Evolutionary conservation across 2,888 invertebrate genomes (phyloP).

Genomic region (Lepidochitona cinerea): DNA sequence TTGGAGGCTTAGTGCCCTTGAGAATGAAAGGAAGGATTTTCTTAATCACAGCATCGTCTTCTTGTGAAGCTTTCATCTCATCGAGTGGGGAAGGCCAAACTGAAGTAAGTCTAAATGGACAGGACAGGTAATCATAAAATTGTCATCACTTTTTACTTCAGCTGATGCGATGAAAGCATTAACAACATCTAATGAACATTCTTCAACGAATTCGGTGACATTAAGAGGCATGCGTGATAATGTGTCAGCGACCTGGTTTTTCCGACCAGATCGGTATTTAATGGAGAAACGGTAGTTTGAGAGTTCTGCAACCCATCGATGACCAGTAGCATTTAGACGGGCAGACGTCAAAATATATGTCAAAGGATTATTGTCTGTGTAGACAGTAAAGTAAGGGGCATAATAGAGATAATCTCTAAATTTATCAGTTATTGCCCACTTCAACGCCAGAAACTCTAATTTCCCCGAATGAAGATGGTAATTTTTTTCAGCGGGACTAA

Average conservation of each 20-base stretch:
- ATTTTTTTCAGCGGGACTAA: conserved; percentile 14
- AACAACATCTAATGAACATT: neutral
- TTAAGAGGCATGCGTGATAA: conserved; percentile 10
- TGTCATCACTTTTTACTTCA: neutral
- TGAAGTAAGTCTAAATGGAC: neutral
- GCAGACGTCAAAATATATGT: conserved; percentile 19
- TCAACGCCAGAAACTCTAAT: conserved; percentile 22
- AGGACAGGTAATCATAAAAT: neutral
- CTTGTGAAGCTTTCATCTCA: neutral
- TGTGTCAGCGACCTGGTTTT: conserved; percentile 17
- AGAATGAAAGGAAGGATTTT: neutral
- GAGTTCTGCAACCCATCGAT: conserved; percentile 20
- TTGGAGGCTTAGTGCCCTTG: neutral
- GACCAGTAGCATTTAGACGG: conserved; percentile 20
- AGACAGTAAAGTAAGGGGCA: neutral
- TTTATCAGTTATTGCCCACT: conserved; percentile 23
- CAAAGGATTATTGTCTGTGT: conserved; percentile 15
- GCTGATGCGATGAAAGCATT: neutral
- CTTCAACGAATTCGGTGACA: neutral
- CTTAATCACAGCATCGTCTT: neutral
- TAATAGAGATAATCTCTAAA: conserved; percentile 20
- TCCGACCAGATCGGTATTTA: conserved; percentile 9
- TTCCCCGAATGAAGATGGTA: conserved; percentile 14
- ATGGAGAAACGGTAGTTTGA: conserved; percentile 13
- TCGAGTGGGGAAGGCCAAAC: no score